These are phyloP conservation scores for Mionectes macconnelli DNA, from an alignment of 2,113 vertebrate genomes.

Conservation along the genomic window DNA sequence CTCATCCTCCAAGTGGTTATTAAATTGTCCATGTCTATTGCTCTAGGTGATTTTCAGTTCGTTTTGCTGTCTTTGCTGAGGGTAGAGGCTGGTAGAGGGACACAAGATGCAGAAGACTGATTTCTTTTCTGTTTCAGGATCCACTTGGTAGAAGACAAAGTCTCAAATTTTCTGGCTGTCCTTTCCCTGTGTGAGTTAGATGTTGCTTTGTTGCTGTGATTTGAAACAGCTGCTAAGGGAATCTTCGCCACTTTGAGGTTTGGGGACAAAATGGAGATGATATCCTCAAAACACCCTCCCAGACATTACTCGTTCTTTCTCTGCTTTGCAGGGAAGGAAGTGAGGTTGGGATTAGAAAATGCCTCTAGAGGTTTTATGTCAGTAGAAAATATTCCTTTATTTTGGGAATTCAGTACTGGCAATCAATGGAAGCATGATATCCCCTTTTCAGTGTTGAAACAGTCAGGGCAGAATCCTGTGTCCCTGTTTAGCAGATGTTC, in stretches of 20 bases:
- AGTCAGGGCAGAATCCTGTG: background rate
- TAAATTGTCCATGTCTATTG: background rate
- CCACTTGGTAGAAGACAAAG: background rate
- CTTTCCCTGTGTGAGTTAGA: background rate
- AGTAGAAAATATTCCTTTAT: background rate
- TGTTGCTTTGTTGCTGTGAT: slow-evolving; percentile 10
- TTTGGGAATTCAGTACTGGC: background rate
- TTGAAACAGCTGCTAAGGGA: background rate
- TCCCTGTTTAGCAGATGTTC: slow-evolving; percentile 6
- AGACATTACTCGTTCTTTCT: background rate
- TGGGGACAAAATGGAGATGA: slow-evolving; percentile 7
- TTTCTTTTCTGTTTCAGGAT: background rate
- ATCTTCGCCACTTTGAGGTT: background rate
- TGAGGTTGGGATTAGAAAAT: background rate
- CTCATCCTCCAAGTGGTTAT: background rate
- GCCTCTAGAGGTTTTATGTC: background rate
- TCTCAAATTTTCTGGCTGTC: background rate
- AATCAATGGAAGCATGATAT: background rate
- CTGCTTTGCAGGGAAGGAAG: background rate
- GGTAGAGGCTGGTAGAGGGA: background rate
- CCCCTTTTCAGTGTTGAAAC: background rate
- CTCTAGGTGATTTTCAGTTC: background rate
- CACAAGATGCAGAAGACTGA: background rate
- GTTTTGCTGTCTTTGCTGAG: background rate
- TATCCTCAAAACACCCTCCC: background rate